Conservation (phyloP, 2,113 vertebrate genomes). For the Petroica traversi region DNA sequence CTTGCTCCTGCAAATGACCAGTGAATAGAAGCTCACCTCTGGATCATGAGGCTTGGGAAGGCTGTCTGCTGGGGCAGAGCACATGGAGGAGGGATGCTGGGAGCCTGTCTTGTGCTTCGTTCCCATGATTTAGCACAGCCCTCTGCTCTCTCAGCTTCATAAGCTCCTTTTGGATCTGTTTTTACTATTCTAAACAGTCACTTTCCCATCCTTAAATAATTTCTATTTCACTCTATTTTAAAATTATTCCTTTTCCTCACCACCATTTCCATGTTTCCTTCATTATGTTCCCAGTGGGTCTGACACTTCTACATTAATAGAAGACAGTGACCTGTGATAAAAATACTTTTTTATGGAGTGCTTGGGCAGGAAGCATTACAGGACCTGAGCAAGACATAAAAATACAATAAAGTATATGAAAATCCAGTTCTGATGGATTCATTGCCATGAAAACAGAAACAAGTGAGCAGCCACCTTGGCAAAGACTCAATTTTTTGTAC, state of each 20-base stretch:
- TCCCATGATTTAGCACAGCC: not conserved
- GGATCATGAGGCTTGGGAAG: not conserved
- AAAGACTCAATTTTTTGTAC: not conserved
- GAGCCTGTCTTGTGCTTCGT: not conserved
- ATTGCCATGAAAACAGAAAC: not conserved
- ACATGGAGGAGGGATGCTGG: not conserved
- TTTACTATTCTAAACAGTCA: constrained; percentile 2
- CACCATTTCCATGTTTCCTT: not conserved
- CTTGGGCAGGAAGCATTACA: not conserved
- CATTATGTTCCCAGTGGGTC: not conserved
- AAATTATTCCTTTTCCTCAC: constrained; percentile 6
- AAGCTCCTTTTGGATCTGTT: not conserved
- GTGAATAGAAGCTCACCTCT: not conserved
- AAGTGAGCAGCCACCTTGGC: constrained; percentile 6
- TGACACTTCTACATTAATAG: constrained; percentile 4
- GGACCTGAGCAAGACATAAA: not conserved
- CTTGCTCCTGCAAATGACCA: not conserved
- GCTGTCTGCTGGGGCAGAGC: not conserved
- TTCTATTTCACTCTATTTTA: constrained; percentile 3
- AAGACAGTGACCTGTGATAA: constrained; percentile 18
- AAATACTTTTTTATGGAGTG: not conserved
- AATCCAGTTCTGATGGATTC: not conserved
- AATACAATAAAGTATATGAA: not conserved
- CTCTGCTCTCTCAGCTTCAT: not conserved
- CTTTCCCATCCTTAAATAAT: constrained; percentile 36